phyloP scores from a whole-genome alignment of 2,797 vertebrate genomes.

The Lagocephalus sceleratus region DNA sequence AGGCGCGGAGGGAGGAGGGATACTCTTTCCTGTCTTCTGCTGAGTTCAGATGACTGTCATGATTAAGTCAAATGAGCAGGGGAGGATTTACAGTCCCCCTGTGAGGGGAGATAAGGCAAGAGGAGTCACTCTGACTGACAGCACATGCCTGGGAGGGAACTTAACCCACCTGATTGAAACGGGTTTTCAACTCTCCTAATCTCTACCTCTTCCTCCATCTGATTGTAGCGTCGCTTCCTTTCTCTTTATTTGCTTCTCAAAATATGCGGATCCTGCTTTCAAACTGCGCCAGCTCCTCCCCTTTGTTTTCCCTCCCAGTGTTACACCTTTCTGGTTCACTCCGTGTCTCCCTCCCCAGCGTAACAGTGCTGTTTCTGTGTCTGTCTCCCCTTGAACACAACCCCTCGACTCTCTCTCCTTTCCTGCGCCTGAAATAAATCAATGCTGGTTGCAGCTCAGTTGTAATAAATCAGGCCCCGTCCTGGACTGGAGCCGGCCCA shows the following conservation, averaged over 20 bases:
- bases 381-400: conserved; percentile 58
- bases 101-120: conserved; percentile 75
- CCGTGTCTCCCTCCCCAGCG: conserved; percentile 48
- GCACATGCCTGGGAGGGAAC: conserved; percentile 61
- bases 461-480: conserved; percentile 98
- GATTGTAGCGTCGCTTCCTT: conserved; percentile 48
- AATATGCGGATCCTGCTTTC: conserved; percentile 14
- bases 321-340: conserved; percentile 52
- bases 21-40: conserved; percentile 64
- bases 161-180: conserved; percentile 62
- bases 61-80: conserved; percentile 78
- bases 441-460: conserved; percentile 93
- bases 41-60: conserved; percentile 77
- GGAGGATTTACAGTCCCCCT: conserved; percentile 74
- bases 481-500: conserved; percentile 97
- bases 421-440: conserved; percentile 94
- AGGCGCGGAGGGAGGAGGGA: conserved; percentile 35
- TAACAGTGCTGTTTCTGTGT: conserved; percentile 87
- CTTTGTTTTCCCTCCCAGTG: conserved; percentile 15
- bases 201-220: conserved; percentile 45
- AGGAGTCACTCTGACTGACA: conserved; percentile 69
- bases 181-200: conserved; percentile 51
- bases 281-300: conserved; percentile 23
- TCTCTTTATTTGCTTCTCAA: conserved; percentile 10
- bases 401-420: conserved; percentile 60